phyloP scores from a whole-genome alignment of 2,113 vertebrate species.

The rat (Rattus norvegicus) region DNA sequence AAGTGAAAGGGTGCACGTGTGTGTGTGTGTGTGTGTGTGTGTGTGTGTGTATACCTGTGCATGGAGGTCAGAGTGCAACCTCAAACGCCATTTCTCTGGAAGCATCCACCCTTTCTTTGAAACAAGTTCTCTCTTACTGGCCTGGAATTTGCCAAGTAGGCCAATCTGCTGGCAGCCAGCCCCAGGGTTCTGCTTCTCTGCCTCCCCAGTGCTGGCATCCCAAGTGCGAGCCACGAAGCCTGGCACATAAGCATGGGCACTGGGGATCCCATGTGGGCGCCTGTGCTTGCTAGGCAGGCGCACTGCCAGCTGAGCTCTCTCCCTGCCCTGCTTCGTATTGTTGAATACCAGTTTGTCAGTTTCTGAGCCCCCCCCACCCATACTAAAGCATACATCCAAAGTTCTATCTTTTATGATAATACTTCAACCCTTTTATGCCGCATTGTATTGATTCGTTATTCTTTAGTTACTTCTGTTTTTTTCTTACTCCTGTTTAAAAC shows the following conservation, averaged over 20 bases:
- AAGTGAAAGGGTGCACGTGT: not conserved
- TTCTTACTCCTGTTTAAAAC: slow-evolving; percentile 28
- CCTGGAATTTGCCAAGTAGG: not conserved
- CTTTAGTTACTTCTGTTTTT: slow-evolving; percentile 31
- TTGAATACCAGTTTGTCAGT: not conserved
- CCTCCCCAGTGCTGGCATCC: not conserved
- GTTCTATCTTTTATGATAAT: not conserved
- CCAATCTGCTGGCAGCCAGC: not conserved
- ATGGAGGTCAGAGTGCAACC: not conserved
- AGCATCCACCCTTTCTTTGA: not conserved
- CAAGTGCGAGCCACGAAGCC: not conserved
- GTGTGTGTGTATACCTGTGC: not conserved
- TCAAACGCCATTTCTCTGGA: not conserved
- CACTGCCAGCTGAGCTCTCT: not conserved
- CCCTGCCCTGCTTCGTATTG: not conserved
- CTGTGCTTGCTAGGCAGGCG: not conserved
- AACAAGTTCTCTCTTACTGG: not conserved
- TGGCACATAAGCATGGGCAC: not conserved
- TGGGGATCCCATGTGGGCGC: not conserved
- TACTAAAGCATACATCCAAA: not conserved
- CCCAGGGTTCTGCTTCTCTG: not conserved
- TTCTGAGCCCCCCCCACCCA: not conserved
- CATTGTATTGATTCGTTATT: slow-evolving; percentile 21
- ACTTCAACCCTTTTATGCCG: not conserved
- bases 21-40: too few species aligned